Base-by-base conservation (phyloP, 2,888 invertebrate genomes). In the Teinopalpus imperialis region DNA sequence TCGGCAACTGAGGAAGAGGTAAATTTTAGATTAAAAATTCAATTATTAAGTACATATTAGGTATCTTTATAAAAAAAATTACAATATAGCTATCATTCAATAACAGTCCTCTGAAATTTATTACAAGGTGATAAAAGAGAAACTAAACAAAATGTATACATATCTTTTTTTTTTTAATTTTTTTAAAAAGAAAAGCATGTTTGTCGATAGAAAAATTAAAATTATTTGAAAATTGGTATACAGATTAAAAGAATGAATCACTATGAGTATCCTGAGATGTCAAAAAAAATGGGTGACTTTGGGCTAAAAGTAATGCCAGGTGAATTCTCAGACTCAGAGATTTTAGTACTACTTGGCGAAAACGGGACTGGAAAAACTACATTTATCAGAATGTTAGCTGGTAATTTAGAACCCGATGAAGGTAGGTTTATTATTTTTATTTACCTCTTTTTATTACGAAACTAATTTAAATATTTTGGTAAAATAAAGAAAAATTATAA, bases 291-390 rank as follows among this genome's bases (percentile, higher is more conserved):
- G 91, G 94, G 94, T 27, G 67, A 88, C 61, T 98, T 99, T 76
- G 89, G 91, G 42, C 87, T 99, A 54, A 81, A 87, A 2, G 96
- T 99, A 5, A 91, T 93, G 53, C 91, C 94, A 53, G 99, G 99
- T 5, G 97, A 98, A 73, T 99, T 99, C 81, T 98, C 98, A 7
- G 99, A 99, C 82, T 99, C 99, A 0, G 99, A 99, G 87, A 99
- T 99, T 78, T 92, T 99, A 66, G 99, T 99, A 5, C 90, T 99
- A 73, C 91, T 99, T 49, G 95, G 95, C 26, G 99, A 99, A 80
- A 99, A 99, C 77, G 99, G 99, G 53, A 99, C 99, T 13, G 99
- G 99, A 32, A 99, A 99, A 87, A 99, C 99, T 0, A 99, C 99
- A 3, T 98, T 99, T 74, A 99, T 99, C 68, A 91, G 98, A 66